Conservation (phyloP, 2,888 invertebrate genomes). For the Crocallis elinguaria region DNA sequence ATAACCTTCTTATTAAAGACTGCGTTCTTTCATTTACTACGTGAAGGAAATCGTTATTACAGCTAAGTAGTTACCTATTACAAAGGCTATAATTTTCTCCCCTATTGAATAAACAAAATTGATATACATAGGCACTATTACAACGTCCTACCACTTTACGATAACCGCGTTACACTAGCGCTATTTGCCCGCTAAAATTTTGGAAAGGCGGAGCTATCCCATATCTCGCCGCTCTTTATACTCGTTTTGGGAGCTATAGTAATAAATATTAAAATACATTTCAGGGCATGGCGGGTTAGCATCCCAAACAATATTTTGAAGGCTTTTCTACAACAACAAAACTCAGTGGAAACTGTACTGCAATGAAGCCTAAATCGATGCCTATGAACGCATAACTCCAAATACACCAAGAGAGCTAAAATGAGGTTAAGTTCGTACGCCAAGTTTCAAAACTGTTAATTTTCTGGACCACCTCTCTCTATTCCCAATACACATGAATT, state of each 20-base stretch:
- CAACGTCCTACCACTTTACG: conserved; percentile 4
- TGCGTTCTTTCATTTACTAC: no score
- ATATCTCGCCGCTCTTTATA: conserved; percentile 10
- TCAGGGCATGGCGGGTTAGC: no score
- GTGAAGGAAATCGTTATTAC: no score
- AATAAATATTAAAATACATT: conserved; percentile 11
- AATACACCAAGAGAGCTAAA: no score
- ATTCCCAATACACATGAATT: no score
- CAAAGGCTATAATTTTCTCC: not conserved
- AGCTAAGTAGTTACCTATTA: no score
- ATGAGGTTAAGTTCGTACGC: no score
- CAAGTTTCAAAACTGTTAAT: no score
- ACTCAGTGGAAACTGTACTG: not conserved
- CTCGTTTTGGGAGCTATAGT: conserved; percentile 5
- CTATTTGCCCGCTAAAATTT: not conserved
- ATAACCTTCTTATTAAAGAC: no score
- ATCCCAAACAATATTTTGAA: not conserved
- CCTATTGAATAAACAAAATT: not conserved
- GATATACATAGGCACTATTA: not conserved
- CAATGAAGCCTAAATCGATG: no score
- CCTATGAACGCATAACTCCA: no score
- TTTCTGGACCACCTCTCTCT: no score
- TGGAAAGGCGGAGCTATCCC: conserved; percentile 8
- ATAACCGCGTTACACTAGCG: not conserved
- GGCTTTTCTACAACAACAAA: not conserved